Evolutionary conservation across 2,113 vertebrate genomes (phyloP).

Genomic region (Anas platyrhynchos): DNA sequence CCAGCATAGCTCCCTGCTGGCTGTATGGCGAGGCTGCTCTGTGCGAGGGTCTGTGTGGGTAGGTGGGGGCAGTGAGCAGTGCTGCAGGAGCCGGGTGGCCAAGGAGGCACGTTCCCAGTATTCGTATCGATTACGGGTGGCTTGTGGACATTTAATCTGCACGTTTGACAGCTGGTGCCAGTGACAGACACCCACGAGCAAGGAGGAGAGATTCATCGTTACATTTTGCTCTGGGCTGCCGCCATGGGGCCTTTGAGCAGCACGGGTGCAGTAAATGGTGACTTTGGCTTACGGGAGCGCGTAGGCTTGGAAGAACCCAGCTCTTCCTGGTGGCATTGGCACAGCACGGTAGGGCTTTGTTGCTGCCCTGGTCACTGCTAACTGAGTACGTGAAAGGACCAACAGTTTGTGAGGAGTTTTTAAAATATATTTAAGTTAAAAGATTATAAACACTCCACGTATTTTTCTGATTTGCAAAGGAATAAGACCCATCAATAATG

Average conservation of each 20-base stretch:
- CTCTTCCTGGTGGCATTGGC: not conserved
- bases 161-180: not conserved
- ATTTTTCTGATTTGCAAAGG: not conserved
- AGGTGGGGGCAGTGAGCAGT: not conserved
- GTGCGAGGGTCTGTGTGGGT: not conserved
- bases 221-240: not conserved
- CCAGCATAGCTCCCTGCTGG: not conserved
- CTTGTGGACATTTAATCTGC: not conserved
- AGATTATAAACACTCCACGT: rapidly evolving
- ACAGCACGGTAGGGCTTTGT: not conserved
- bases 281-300: not conserved
- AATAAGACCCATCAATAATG: not conserved
- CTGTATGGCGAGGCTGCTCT: not conserved
- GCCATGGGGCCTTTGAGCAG: rapidly evolving
- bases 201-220: not conserved
- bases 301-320: not conserved
- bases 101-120: not conserved
- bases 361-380: not conserved
- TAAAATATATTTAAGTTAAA: not conserved
- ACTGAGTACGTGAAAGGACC: not conserved
- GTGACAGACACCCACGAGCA: not conserved
- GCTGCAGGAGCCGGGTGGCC: rapidly evolving
- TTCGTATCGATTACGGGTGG: not conserved
- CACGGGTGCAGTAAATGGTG: rapidly evolving
- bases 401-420: not conserved